These are phyloP conservation scores for Microctenopoma steveboyesi DNA, from an alignment of 2,797 vertebrate species.

Conservation along the genomic window DNA sequence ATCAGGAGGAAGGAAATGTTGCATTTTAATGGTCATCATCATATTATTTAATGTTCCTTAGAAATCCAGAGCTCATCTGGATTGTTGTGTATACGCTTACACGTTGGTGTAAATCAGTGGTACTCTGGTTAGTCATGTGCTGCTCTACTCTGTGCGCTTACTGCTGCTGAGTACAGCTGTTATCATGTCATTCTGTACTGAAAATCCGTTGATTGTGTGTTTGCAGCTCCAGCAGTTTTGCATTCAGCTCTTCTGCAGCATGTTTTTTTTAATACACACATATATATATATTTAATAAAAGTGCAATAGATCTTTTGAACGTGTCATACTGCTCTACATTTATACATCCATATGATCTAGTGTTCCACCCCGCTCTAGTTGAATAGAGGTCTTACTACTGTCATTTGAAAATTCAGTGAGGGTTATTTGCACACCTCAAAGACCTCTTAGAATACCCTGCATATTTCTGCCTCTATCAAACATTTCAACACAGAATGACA, in stretches of 20 bases:
- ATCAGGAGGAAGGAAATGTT: slow-evolving; percentile 1
- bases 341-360: not conserved
- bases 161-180: slow-evolving; percentile 30
- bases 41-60: not conserved
- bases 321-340: not conserved
- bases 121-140: slow-evolving; percentile 11
- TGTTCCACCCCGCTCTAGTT: not conserved
- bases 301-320: slow-evolving; percentile 48
- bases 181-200: slow-evolving; percentile 15
- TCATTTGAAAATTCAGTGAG: not conserved
- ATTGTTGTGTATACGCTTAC: too few relatives aligned
- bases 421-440: slow-evolving; percentile 12
- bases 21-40: not conserved
- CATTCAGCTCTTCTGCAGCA: slow-evolving; percentile 43
- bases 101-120: not conserved
- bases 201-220: slow-evolving; percentile 29
- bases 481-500: slow-evolving; percentile 19
- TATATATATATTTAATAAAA: slow-evolving; percentile 63
- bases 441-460: not conserved
- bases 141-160: slow-evolving; percentile 15
- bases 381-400: not conserved
- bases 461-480: slow-evolving; percentile 22
- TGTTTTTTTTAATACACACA: slow-evolving; percentile 25
- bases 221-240: slow-evolving; percentile 28
- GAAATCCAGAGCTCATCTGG: not conserved